Evolutionary conservation across 2,888 invertebrate genomes (phyloP).

Genomic region (Hylaea fasciaria): DNA sequence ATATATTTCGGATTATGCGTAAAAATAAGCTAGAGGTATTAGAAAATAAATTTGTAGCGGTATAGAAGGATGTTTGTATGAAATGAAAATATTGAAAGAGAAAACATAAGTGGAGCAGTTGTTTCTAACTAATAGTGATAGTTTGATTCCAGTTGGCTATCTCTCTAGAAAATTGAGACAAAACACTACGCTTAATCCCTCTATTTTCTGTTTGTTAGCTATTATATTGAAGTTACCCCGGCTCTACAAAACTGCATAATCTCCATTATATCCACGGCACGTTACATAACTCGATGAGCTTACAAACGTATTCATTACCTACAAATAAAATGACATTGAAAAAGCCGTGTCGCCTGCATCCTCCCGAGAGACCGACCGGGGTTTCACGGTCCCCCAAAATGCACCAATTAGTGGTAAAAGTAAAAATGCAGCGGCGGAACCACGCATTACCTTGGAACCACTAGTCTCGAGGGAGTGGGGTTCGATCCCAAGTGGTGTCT

Average conservation of each 20-base stretch:
- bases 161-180: too few relatives aligned
- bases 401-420: conserved; percentile 83
- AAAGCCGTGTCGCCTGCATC: conserved; percentile 57
- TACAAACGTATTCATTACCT: conserved; percentile 54
- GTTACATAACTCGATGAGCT: background rate
- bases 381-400: conserved; percentile 72
- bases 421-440: conserved; percentile 82
- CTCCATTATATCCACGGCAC: too few relatives aligned
- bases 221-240: too few relatives aligned
- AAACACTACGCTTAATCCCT: too few relatives aligned
- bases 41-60: too few relatives aligned
- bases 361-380: conserved; percentile 67
- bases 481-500: conserved; percentile 74
- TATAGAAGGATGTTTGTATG: too few relatives aligned
- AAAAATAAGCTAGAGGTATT: background rate
- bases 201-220: too few relatives aligned
- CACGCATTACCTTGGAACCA: conserved; percentile 67
- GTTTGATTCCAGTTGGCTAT: too few relatives aligned
- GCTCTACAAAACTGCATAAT: too few relatives aligned
- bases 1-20: conserved; percentile 52
- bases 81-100: too few relatives aligned
- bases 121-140: too few relatives aligned
- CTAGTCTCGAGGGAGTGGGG: conserved; percentile 57
- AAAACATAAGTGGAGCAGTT: too few relatives aligned
- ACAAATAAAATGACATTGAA: conserved; percentile 79